phyloP scores from a whole-genome alignment of 2,113 vertebrate species.

The Chloebia gouldiae region DNA sequence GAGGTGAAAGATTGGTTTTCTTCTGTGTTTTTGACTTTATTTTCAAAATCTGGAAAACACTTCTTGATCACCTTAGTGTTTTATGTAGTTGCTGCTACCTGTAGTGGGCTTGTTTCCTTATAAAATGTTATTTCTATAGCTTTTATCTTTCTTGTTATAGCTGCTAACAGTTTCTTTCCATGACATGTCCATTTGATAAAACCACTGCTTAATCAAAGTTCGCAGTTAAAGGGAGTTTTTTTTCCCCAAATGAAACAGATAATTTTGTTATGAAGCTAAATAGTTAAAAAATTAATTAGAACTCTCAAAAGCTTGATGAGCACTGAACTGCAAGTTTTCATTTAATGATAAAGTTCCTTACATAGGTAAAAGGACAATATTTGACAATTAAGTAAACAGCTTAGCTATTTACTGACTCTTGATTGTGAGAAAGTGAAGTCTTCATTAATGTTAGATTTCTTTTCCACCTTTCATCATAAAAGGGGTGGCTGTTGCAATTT shows the following conservation, averaged over 20 bases:
- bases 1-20: slow-evolving; percentile 34
- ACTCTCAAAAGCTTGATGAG: slow-evolving; percentile 50
- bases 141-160: neutral
- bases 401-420: slow-evolving; percentile 43
- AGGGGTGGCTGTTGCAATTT: neutral
- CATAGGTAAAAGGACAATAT: slow-evolving; percentile 10
- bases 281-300: slow-evolving; percentile 31
- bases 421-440: slow-evolving; percentile 28
- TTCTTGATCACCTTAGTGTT: slow-evolving; percentile 26
- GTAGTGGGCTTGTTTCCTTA: neutral
- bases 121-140: neutral
- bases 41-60: slow-evolving; percentile 12
- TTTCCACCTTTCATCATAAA: neutral
- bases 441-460: slow-evolving; percentile 30
- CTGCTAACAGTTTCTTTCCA: slow-evolving; percentile 6
- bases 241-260: neutral
- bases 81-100: neutral
- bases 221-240: neutral
- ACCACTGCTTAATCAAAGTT: slow-evolving; percentile 33
- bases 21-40: slow-evolving; percentile 9
- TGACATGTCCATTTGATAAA: slow-evolving; percentile 6
- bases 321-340: slow-evolving; percentile 47
- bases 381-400: neutral
- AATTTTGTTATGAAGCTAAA: slow-evolving; percentile 33
- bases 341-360: slow-evolving; percentile 2